phyloP scores from a whole-genome alignment of 2,888 invertebrate species.

The Arctia plantaginis region DNA sequence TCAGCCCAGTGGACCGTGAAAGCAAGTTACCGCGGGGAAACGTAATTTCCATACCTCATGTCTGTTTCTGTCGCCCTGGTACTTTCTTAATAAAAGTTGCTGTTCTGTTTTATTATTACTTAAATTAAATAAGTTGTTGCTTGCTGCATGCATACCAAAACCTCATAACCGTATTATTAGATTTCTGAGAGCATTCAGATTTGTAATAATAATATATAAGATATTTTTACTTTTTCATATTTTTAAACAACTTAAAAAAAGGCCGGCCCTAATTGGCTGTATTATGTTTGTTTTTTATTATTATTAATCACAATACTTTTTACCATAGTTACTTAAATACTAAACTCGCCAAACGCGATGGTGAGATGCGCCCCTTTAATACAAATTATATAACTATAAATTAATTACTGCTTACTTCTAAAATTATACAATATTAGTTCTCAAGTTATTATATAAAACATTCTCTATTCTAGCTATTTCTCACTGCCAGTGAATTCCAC shows the following conservation, averaged over 20 bases:
- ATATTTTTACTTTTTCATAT: neutral
- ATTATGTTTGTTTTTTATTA: too few species aligned
- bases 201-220: neutral
- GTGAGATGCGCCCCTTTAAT: too few species aligned
- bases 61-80: conserved; percentile 82
- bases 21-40: conserved; percentile 84
- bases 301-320: too few species aligned
- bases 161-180: neutral
- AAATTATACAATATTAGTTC: too few species aligned
- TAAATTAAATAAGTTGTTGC: conserved; percentile 45
- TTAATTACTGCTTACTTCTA: too few species aligned
- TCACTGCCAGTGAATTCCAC: too few species aligned
- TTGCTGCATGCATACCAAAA: conserved; percentile 5
- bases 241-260: neutral
- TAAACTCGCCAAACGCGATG: too few species aligned
- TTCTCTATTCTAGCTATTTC: too few species aligned
- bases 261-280: too few species aligned
- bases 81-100: conserved; percentile 83
- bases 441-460: too few species aligned
- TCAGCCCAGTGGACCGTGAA: conserved; percentile 87
- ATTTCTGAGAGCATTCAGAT: neutral
- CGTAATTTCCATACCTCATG: conserved; percentile 85
- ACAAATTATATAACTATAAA: too few species aligned
- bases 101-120: conserved; percentile 55
- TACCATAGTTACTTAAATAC: too few species aligned